Percentiles rank a stretch among this genome's conserved stretches.
phyloP scores from a whole-genome alignment of 37 sponge, comb jelly and placozoan species.

The Spongia lamella region DNA sequence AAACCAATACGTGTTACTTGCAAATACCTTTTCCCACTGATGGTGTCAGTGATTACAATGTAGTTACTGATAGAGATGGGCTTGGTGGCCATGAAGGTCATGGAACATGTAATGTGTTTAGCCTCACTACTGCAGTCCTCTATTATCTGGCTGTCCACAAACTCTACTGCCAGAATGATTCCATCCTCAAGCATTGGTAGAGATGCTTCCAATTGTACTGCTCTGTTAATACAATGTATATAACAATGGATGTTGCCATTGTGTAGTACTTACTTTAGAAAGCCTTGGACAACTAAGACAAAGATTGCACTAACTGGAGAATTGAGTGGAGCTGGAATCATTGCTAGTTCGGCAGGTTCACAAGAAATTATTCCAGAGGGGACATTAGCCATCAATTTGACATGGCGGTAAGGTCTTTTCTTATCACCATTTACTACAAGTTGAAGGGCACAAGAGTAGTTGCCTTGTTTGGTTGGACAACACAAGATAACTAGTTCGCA shows the following conservation, averaged over 20 bases:
- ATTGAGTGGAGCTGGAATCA: constrained; percentile 70
- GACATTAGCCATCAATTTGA: constrained; percentile 36
- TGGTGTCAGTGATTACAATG: constrained; percentile 42
- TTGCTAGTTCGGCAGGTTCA: constrained; percentile 25
- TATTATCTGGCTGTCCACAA: constrained; percentile 3
- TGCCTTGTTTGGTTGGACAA: constrained; percentile 36
- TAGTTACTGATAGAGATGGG: constrained; percentile 43
- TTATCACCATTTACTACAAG: constrained; percentile 42
- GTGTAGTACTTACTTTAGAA: constrained; percentile 50
- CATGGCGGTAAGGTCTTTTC: constrained; percentile 38
- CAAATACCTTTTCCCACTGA: constrained; percentile 36
- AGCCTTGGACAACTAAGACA: constrained; percentile 39
- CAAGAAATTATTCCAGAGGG: constrained; percentile 28
- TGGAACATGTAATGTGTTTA: constrained; percentile 15
- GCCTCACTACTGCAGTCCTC: not conserved
- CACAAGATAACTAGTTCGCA: not conserved
- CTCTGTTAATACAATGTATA: constrained; percentile 2
- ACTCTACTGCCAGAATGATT: constrained; percentile 9
- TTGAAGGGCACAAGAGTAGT: constrained; percentile 26
- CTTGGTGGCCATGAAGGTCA: constrained; percentile 55
- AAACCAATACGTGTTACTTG: not conserved
- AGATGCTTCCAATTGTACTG: constrained; percentile 33
- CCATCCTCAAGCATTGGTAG: constrained; percentile 15
- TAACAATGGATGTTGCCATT: not conserved
- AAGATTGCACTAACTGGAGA: constrained; percentile 53